Evolutionary conservation across 2,888 invertebrate species (phyloP), one percentile per base, ranked within the genome.

Genomic region (Cheilosia pagana): DNA sequence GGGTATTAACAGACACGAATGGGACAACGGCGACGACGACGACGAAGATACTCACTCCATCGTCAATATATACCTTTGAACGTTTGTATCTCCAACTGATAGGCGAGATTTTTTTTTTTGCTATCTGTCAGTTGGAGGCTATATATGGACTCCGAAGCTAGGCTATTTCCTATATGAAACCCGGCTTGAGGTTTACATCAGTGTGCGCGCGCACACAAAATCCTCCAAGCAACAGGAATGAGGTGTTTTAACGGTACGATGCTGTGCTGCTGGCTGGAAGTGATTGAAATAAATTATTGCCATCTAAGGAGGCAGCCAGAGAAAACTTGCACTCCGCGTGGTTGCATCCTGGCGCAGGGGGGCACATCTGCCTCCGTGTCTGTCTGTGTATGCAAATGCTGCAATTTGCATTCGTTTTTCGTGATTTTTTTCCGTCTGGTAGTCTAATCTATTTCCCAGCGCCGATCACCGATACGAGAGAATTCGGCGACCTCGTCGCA

Each of bases 261-360:
- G 50, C 75, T 53, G 48, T 57, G 52, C 31, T 62, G 68, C 59
- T 72, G 63, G 55, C 52, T 45, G 31, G 31, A 60, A 74, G 74
- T 74, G 74, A 77, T 81, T 77, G 65, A 81, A 81, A 81, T 81
- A 81, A 81, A 77, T 81, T 81, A 71, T 59, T 77, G 59, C 63
- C 43, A 76, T 48, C 57, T 71, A 57, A 23, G 48, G 62, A 48
- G 48, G 31, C 14, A 35, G 14, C 50, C 25, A n/a, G 16, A 62
- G 72, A 41, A 55, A 62, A 55, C 70, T 52, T 67, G 67, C 28
- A 65, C 55, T 53, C 72, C 2, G 16, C 8, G 7, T 16, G 8
- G 16, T 16, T 35, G 35, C 50, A 23, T 50, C 50, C 50, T 67
- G 43, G 75, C 19, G 2, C 8, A 23, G 12, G 8, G 41, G 10